phyloP scores from a whole-genome alignment of 2,797 vertebrate genomes.

The Pipistrellus kuhlii region DNA sequence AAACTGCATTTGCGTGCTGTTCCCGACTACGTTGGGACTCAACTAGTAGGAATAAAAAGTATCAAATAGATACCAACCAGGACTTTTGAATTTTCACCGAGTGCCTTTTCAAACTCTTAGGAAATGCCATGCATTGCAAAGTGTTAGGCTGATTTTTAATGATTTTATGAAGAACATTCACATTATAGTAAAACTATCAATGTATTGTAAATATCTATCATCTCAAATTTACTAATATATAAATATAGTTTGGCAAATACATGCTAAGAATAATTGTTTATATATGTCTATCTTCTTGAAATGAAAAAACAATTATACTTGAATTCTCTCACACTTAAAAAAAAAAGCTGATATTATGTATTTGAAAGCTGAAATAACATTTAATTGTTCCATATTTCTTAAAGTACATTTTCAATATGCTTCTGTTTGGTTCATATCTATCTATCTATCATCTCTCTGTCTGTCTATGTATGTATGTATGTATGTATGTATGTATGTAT shows the following conservation, averaged over 20 bases:
- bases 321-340: background rate
- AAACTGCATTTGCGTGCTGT: background rate
- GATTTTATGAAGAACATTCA: background rate
- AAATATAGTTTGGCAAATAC: background rate
- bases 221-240: background rate
- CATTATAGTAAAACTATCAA: background rate
- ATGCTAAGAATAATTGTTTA: constrained; percentile 24
- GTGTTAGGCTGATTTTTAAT: background rate
- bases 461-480: background rate
- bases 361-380: background rate
- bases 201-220: background rate
- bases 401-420: background rate
- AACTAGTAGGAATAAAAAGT: background rate
- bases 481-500: background rate
- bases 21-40: background rate
- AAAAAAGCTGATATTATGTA: background rate
- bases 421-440: background rate
- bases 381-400: background rate
- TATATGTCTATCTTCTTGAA: background rate
- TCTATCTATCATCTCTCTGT: background rate
- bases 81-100: background rate
- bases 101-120: background rate
- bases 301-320: background rate
- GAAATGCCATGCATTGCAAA: background rate
- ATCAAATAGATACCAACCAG: background rate